phyloP scores from a whole-genome alignment of 2,113 vertebrate genomes.

The Myocastor coypus region DNA sequence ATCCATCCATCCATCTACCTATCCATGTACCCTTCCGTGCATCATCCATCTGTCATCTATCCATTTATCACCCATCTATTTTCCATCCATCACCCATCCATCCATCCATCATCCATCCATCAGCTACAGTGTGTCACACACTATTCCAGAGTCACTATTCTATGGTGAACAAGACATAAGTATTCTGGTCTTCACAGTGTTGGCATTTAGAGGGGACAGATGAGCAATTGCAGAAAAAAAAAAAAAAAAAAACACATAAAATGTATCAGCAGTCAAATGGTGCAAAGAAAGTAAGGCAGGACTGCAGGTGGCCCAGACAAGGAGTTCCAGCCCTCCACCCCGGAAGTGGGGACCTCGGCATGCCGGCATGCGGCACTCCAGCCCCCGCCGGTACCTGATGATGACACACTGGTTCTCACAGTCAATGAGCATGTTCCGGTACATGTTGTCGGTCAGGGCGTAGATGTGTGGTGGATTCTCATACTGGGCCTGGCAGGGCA shows the following conservation, averaged over 20 bases:
- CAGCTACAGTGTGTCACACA: not conserved
- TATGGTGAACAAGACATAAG: not conserved
- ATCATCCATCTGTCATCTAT: no score
- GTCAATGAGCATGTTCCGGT: slow-evolving; percentile 99
- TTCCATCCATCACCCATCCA: no score
- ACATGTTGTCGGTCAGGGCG: slow-evolving; percentile 97
- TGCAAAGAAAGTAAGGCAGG: not conserved
- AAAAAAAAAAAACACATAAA: not conserved
- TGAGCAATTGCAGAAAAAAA: not conserved
- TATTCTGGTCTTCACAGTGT: not conserved
- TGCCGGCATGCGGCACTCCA: not conserved
- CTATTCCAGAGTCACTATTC: not conserved
- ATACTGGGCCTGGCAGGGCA: slow-evolving; percentile 93
- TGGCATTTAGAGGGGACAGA: not conserved
- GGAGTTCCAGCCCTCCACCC: not conserved
- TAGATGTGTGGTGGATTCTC: slow-evolving; percentile 99
- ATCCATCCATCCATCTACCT: no score
- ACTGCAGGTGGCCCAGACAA: not conserved
- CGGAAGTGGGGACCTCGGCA: not conserved
- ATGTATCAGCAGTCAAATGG: not conserved
- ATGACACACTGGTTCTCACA: slow-evolving; percentile 98
- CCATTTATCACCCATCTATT: no score
- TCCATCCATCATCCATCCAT: not conserved
- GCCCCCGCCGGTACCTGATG: slow-evolving; percentile 86
- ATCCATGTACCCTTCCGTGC: no score